Conservation (phyloP, 1,140 invertebrate species). For the Drosophila pallidifrons region DNA sequence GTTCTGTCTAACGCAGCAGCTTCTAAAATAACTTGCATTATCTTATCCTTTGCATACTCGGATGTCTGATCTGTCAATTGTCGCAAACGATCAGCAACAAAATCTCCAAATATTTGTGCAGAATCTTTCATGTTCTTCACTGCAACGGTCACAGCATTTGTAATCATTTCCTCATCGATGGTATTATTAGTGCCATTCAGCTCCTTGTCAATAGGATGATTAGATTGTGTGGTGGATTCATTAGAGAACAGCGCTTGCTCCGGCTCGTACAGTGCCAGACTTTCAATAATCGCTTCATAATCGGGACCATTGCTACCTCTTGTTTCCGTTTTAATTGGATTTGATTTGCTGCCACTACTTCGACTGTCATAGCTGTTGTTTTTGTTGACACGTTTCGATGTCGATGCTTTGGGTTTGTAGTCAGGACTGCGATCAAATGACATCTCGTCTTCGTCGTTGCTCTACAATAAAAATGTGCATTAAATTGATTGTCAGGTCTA, state of each 20-base stretch:
- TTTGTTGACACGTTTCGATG: constrained; percentile 20
- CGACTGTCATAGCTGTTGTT: neutral
- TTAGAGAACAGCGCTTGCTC: constrained; percentile 64
- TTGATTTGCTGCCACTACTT: neutral
- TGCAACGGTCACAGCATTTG: constrained; percentile 61
- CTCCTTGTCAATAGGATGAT: constrained; percentile 16
- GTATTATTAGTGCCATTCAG: neutral
- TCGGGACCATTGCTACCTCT: constrained; percentile 37
- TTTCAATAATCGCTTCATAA: constrained; percentile 69
- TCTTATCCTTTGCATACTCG: constrained; percentile 67
- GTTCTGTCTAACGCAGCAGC: constrained; percentile 53
- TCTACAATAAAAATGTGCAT: constrained; percentile 6
- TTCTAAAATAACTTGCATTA: constrained; percentile 65
- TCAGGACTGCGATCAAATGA: constrained; percentile 9
- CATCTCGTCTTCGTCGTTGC: constrained; percentile 15
- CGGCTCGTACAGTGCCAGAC: constrained; percentile 62
- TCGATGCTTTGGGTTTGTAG: constrained; percentile 9
- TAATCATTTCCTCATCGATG: constrained; percentile 65
- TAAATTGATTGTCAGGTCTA: neutral
- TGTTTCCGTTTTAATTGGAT: constrained; percentile 21
- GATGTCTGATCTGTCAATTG: constrained; percentile 49
- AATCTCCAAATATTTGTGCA: constrained; percentile 68
- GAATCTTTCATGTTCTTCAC: constrained; percentile 52
- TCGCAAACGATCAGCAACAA: constrained; percentile 70
- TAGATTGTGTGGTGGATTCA: constrained; percentile 24